These are phyloP conservation scores for Formicarius rufipectus DNA, from an alignment of 2,113 vertebrate species.

Conservation along the genomic window DNA sequence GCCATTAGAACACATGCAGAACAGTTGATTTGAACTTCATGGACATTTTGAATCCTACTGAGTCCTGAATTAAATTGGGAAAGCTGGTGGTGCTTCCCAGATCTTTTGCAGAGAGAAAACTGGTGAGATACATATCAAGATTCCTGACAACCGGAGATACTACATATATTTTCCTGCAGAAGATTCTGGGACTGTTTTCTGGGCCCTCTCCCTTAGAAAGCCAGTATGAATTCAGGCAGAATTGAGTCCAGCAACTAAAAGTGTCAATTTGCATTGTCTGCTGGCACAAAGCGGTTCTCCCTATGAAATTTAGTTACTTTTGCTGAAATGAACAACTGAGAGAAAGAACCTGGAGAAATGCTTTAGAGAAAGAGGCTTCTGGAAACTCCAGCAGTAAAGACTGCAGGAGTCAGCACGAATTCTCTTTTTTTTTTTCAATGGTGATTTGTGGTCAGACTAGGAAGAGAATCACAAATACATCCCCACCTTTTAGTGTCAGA, in stretches of 20 bases:
- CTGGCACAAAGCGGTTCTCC: background rate
- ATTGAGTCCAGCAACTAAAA: background rate
- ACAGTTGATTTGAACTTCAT: background rate
- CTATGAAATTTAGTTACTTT: background rate
- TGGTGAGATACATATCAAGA: background rate
- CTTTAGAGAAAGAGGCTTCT: background rate
- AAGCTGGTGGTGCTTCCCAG: background rate
- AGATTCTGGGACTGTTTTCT: background rate
- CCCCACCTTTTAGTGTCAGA: background rate
- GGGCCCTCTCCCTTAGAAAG: background rate
- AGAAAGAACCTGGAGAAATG: background rate
- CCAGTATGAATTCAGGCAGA: background rate
- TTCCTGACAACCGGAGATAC: background rate
- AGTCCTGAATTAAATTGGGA: background rate
- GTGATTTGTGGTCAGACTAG: background rate
- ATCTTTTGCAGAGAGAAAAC: background rate
- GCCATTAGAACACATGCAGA: background rate
- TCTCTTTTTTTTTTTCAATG: background rate
- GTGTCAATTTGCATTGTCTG: background rate
- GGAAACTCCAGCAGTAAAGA: background rate
- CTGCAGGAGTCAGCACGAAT: background rate
- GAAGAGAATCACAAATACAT: background rate
- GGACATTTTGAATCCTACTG: background rate
- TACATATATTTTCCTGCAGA: background rate
- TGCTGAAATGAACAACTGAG: background rate